Percentiles rank a stretch among this genome's conserved stretches.
Conservation (phyloP, 92 coral and sea anemone genomes). For the Bergia puertoricense region DNA sequence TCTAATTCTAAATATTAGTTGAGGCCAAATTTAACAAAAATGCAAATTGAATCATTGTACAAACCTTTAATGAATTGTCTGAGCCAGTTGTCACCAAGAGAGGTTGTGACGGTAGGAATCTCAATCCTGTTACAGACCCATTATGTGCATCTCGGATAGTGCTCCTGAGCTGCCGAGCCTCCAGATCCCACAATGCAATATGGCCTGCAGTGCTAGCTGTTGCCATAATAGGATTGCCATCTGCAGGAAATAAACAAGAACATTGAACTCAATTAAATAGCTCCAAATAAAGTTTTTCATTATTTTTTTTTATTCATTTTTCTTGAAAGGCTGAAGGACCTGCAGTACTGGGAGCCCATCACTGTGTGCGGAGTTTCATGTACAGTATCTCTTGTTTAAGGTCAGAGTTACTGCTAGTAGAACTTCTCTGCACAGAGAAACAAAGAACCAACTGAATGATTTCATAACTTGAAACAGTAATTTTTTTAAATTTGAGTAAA, state of each 20-base stretch:
- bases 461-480: too few relatives aligned
- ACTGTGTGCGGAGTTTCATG: too few relatives aligned
- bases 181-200: conserved; percentile 97
- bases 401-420: too few relatives aligned
- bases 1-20: too few relatives aligned
- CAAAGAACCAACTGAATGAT: too few relatives aligned
- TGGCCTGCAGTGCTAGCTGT: conserved; percentile 94
- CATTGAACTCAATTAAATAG: not conserved
- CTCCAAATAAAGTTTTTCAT: not conserved
- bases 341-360: too few relatives aligned
- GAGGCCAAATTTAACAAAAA: too few relatives aligned
- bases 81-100: conserved; percentile 86
- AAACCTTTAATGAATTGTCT: conserved; percentile 89
- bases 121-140: conserved; percentile 82
- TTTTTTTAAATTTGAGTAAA: too few relatives aligned
- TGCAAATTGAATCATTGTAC: not conserved
- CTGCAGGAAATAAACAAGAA: conserved; percentile 34
- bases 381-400: too few relatives aligned
- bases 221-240: conserved; percentile 94
- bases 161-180: conserved; percentile 82
- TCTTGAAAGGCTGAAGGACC: too few relatives aligned
- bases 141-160: conserved; percentile 86
- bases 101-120: conserved; percentile 89
- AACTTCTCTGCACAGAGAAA: too few relatives aligned
- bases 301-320: too few relatives aligned